Evolutionary conservation across 2,797 vertebrate genomes (phyloP).

Genomic region (Phoxinus dragarum): DNA sequence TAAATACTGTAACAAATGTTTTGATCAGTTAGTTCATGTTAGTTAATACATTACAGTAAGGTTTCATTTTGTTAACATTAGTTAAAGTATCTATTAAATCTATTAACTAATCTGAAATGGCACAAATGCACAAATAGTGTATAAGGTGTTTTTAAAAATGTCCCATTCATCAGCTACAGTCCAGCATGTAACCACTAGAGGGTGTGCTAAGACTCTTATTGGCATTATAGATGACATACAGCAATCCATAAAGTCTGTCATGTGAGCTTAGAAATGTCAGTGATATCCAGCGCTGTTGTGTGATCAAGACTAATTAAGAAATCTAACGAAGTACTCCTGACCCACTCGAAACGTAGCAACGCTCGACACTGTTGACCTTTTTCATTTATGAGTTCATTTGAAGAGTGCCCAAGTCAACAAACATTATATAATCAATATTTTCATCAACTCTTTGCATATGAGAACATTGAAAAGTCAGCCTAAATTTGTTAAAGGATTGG

Average conservation of each 20-base stretch:
- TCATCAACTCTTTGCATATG: neutral
- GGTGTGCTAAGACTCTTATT: conserved; percentile 9
- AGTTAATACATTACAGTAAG: too few species aligned
- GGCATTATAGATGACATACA: conserved; percentile 25
- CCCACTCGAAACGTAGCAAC: neutral
- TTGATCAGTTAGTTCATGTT: too few species aligned
- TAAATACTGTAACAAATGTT: too few species aligned
- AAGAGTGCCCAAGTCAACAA: conserved; percentile 6
- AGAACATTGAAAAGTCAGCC: conserved; percentile 2
- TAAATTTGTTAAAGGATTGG: conserved; percentile 44
- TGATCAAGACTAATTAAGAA: neutral
- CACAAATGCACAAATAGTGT: neutral
- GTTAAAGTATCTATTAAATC: too few species aligned
- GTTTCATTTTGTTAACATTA: too few species aligned
- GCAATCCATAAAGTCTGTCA: conserved; percentile 42
- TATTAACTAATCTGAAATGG: neutral
- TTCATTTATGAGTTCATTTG: neutral
- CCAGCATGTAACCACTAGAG: conserved; percentile 44
- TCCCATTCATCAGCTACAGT: conserved; percentile 4
- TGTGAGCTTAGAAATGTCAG: conserved; percentile 37
- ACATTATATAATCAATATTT: conserved; percentile 10
- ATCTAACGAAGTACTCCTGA: neutral
- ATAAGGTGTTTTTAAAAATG: neutral
- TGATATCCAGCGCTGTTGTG: neutral
- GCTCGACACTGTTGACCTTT: neutral